Evolutionary conservation across 1,140 invertebrate genomes (phyloP).

Genomic region (Temnothorax longispinosus): DNA sequence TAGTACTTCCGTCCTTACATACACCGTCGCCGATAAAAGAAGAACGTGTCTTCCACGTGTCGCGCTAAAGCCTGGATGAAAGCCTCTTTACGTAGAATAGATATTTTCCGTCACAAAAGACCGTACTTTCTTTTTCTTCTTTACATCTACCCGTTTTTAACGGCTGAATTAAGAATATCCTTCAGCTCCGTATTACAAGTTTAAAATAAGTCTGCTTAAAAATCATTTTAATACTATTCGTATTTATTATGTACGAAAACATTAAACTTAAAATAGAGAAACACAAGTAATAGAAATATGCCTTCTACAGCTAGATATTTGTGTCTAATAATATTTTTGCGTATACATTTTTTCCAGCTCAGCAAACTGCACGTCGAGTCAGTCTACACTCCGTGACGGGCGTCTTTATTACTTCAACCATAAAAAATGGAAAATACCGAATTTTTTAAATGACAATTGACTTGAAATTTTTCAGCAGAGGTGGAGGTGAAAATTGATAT

Average conservation of each 20-base stretch:
- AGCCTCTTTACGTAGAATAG: slow-evolving; percentile 21
- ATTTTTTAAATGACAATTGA: background rate
- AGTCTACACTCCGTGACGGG: too few species aligned
- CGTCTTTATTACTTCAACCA: too few species aligned
- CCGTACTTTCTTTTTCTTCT: background rate
- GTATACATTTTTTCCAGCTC: too few species aligned
- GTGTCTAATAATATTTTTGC: too few species aligned
- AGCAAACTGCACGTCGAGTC: too few species aligned
- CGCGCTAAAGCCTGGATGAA: background rate
- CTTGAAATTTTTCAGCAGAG: background rate
- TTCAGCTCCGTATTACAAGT: background rate
- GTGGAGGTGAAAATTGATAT: background rate
- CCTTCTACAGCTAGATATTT: too few species aligned
- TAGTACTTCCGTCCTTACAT: slow-evolving; percentile 22
- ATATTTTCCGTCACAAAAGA: slow-evolving; percentile 4
- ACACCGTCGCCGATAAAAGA: slow-evolving; percentile 21
- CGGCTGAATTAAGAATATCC: background rate
- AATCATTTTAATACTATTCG: background rate
- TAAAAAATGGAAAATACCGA: background rate
- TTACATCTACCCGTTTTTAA: slow-evolving; percentile 3
- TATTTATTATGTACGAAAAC: background rate
- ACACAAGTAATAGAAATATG: too few species aligned
- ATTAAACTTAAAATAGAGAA: background rate
- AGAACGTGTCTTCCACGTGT: slow-evolving; percentile 28
- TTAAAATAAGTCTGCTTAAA: background rate